A percentile compares a stretch with the other conserved stretches of the same genome.
Conservation (phyloP, 2,797 vertebrate genomes). For the Argyrosomus regius region DNA sequence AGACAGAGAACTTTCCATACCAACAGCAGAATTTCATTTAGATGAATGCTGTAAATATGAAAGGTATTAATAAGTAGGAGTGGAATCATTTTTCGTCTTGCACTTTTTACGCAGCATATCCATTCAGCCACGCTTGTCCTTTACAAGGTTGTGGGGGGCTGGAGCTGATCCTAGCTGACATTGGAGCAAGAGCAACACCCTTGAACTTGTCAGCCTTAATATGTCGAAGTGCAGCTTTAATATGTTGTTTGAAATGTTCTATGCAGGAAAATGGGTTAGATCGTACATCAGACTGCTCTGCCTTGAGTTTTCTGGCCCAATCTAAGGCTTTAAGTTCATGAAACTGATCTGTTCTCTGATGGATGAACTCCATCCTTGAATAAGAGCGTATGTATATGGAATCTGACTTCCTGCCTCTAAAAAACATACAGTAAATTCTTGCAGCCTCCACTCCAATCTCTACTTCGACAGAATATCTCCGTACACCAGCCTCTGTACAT, state of each 20-base stretch:
- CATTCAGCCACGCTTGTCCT: too few species aligned
- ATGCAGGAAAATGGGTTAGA: conserved; percentile 5
- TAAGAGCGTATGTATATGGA: conserved; percentile 26
- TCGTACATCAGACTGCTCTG: conserved; percentile 2
- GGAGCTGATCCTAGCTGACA: too few species aligned
- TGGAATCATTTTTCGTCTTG: background rate
- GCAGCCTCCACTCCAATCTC: conserved; percentile 16
- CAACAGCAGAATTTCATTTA: background rate
- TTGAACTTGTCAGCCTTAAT: background rate
- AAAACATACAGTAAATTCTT: conserved; percentile 33
- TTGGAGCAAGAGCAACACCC: too few species aligned
- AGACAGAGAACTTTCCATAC: background rate
- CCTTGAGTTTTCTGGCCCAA: conserved; percentile 12
- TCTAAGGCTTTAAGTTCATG: background rate
- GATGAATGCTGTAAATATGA: background rate
- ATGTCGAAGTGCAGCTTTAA: background rate
- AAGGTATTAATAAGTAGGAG: background rate
- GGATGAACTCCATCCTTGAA: conserved; percentile 31
- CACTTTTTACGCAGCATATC: too few species aligned
- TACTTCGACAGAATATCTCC: conserved; percentile 23
- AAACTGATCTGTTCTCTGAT: conserved; percentile 28
- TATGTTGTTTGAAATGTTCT: conserved; percentile 1
- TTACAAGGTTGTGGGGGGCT: too few species aligned
- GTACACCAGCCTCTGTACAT: conserved; percentile 30
- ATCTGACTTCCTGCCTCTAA: conserved; percentile 40